Evolutionary conservation across 2,797 vertebrate genomes (phyloP), one percentile per base, ranked within the genome.

Genomic region (Rhadinocentrus ornatus): DNA sequence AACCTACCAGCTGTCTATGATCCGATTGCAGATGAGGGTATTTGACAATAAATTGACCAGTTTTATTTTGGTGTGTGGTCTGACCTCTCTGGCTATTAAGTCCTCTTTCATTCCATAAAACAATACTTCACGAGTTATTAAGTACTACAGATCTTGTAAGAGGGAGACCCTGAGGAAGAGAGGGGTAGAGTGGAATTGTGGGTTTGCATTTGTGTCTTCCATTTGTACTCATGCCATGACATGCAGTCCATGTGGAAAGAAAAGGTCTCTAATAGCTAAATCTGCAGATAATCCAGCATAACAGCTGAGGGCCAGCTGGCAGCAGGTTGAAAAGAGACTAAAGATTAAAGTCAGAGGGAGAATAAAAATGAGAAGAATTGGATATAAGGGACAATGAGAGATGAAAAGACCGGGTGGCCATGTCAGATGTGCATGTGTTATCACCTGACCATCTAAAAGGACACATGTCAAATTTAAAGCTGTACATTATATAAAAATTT

Each of bases 351-450:
- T 48, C 24, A 24, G 1, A 22, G 2, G 34, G 37, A 39, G 37
- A 6, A 6, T 11, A 39, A 16, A 34, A 39, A 46, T 44, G 29
- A 53, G 53, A 26, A 22, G 46, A 64, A 75, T 31, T 20, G 27
- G 31, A 55, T 37, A 27, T 44, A 70, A 71, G 46, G 53, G 54
- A 50, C 46, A 66, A 53, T 53, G 66, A 73, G 58, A 66, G 72
- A 80, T 29, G 56, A n/a, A 46, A 10, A 46, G 8, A 69, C 16
- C 9, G 5, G 2, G 50, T 62, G 59, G 52, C 50, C 35, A 2
- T 32, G 66, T 70, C 74, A 31, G 58, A 46, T 58, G 18, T 12
- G 24, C 50, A 52, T 48, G 56, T 78, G 35, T 16, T 41, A 35
- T 56, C 59, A 54, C 48, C 62, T 7, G 41, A 22, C 26, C 16